Conservation (phyloP, 2,888 invertebrate species). For the Coenonympha glycerion region DNA sequence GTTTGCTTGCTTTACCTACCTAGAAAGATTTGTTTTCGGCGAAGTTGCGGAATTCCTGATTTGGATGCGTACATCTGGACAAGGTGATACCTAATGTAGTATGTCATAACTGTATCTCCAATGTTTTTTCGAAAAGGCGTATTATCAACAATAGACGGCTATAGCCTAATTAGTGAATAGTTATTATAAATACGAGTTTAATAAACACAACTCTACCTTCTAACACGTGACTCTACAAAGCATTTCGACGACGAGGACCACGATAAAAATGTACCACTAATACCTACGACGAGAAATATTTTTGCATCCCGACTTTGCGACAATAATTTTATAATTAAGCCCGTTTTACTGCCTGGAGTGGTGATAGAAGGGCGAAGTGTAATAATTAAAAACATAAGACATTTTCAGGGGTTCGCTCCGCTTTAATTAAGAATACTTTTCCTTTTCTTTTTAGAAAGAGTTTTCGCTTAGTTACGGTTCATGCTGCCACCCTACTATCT, state of each 20-base stretch:
- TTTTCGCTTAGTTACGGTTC: conserved; percentile 61
- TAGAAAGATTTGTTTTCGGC: background rate
- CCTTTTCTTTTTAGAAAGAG: conserved; percentile 47
- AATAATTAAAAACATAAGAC: conserved; percentile 58
- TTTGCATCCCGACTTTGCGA: conserved; percentile 21
- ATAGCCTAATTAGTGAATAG: too few relatives aligned
- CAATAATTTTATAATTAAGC: conserved; percentile 33
- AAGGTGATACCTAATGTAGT: too few relatives aligned
- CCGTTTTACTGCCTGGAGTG: conserved; percentile 33
- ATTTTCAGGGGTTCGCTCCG: conserved; percentile 44
- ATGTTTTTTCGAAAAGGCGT: too few relatives aligned
- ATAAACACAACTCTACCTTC: too few relatives aligned
- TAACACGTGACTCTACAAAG: too few relatives aligned
- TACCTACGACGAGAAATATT: conserved; percentile 1
- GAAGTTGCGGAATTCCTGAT: too few relatives aligned
- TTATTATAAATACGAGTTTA: too few relatives aligned
- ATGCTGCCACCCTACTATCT: conserved; percentile 45
- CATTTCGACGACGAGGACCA: too few relatives aligned
- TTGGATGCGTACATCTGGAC: too few relatives aligned
- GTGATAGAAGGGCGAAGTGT: conserved; percentile 38
- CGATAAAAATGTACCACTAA: too few relatives aligned
- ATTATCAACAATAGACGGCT: too few relatives aligned
- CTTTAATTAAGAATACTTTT: conserved; percentile 63
- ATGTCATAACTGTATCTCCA: too few relatives aligned
- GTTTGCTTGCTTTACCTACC: conserved; percentile 1